phyloP scores from a whole-genome alignment of 2,888 invertebrate genomes.

The Polia nebulosa region DNA sequence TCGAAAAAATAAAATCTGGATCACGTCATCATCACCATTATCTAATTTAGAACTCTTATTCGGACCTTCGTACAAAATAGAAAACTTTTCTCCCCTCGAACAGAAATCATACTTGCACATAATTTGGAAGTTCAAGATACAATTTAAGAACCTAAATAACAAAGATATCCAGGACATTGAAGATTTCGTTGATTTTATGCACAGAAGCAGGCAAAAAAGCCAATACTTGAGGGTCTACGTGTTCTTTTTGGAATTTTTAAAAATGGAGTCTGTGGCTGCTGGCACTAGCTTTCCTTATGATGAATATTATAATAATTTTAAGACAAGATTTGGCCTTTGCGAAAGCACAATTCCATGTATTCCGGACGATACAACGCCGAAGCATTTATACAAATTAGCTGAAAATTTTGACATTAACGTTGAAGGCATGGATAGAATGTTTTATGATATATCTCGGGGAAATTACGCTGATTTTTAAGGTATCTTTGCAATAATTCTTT shows the following conservation, averaged over 20 bases:
- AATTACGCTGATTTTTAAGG: conserved; percentile 5
- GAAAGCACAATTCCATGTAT: neutral
- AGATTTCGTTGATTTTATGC: conserved; percentile 1
- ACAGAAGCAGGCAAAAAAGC: neutral
- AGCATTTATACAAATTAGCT: neutral
- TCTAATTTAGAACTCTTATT: conserved; percentile 28
- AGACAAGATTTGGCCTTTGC: neutral
- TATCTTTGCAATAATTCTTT: too few relatives aligned
- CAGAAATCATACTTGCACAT: conserved; percentile 31
- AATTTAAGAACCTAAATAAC: conserved; percentile 13
- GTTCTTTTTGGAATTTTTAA: conserved; percentile 32
- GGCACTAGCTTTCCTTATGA: conserved; percentile 22
- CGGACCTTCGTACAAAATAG: conserved; percentile 40
- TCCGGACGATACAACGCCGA: neutral
- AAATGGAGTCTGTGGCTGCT: neutral
- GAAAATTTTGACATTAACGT: neutral
- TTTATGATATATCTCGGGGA: neutral
- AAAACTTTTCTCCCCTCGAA: conserved; percentile 37
- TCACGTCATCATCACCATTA: conserved; percentile 54
- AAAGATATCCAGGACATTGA: conserved; percentile 9
- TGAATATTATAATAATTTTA: conserved; percentile 13
- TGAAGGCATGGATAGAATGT: neutral
- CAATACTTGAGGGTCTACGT: conserved; percentile 1
- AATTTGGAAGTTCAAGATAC: conserved; percentile 47
- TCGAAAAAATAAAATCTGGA: conserved; percentile 47